Conservation (phyloP, 2,888 invertebrate species). For the Sphaeridia pumilis region DNA sequence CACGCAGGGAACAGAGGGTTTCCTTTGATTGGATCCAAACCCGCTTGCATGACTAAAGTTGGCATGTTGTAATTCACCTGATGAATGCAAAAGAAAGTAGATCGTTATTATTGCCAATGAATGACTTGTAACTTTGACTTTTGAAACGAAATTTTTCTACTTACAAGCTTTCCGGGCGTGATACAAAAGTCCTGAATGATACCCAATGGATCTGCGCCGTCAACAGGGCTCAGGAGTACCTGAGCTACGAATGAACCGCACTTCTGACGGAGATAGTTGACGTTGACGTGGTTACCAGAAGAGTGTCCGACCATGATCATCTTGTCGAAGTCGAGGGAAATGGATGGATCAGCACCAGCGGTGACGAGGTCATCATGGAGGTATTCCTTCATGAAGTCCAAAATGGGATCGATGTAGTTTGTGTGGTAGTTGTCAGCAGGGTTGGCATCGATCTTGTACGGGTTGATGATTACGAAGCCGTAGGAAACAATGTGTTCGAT, state of each 20-base stretch:
- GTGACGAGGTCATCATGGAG: neutral
- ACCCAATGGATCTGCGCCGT: conserved; percentile 33
- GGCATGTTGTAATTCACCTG: conserved; percentile 30
- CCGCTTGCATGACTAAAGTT: conserved; percentile 28
- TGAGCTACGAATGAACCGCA: conserved; percentile 31
- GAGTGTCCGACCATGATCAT: conserved; percentile 27
- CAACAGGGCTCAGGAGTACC: conserved; percentile 34
- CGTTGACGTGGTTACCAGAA: conserved; percentile 23
- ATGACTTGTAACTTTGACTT: too few relatives aligned
- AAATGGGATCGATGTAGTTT: conserved; percentile 19
- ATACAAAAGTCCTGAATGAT: conserved; percentile 28
- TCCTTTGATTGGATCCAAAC: conserved; percentile 28
- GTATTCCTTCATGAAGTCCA: conserved; percentile 14
- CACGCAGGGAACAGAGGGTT: conserved; percentile 21
- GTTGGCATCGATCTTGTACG: conserved; percentile 20
- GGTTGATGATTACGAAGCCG: conserved; percentile 23
- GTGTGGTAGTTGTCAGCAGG: conserved; percentile 15
- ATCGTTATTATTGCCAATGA: neutral
- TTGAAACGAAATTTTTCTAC: neutral
- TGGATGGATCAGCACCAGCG: conserved; percentile 14
- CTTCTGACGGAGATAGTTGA: conserved; percentile 21
- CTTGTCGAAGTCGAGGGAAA: conserved; percentile 12
- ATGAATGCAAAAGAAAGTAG: neutral
- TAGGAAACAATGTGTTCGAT: conserved; percentile 18
- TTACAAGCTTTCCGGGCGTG: conserved; percentile 21